phyloP scores from a whole-genome alignment of 1,140 invertebrate species.

The Drosophila truncata region DNA sequence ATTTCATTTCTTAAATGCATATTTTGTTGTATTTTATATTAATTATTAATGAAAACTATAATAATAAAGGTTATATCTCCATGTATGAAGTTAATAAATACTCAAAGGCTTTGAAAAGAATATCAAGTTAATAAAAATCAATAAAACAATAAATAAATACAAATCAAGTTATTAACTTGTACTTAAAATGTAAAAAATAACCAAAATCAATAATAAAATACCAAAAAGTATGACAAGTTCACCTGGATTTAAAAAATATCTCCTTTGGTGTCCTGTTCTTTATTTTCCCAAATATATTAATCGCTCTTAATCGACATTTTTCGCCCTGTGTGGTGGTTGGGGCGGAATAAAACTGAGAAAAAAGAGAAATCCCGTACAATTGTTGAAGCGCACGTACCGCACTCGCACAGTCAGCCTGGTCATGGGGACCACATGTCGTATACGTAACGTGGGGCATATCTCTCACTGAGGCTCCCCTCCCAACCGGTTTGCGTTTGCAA shows the following conservation, averaged over 20 bases:
- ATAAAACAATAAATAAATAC: not conserved
- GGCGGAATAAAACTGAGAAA: not conserved
- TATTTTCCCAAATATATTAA: not conserved
- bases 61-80: no score
- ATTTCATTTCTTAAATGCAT: not conserved
- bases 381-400: constrained; percentile 77
- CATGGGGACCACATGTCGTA: constrained; percentile 70
- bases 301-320: not conserved
- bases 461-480: constrained; percentile 40
- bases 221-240: not conserved
- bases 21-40: no score
- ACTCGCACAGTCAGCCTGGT: constrained; percentile 36
- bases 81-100: not conserved
- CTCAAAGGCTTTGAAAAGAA: not conserved
- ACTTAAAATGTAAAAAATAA: no score
- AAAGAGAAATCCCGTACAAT: constrained; percentile 70
- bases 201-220: no score
- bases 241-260: not conserved
- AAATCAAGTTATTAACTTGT: not conserved
- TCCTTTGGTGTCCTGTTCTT: not conserved
- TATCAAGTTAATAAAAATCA: not conserved
- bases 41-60: no score
- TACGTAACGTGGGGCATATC: constrained; percentile 77
- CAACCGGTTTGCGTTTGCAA: constrained; percentile 68
- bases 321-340: constrained; percentile 1